Base-by-base conservation (phyloP, 2,113 vertebrate species). In the Channa argus region DNA sequence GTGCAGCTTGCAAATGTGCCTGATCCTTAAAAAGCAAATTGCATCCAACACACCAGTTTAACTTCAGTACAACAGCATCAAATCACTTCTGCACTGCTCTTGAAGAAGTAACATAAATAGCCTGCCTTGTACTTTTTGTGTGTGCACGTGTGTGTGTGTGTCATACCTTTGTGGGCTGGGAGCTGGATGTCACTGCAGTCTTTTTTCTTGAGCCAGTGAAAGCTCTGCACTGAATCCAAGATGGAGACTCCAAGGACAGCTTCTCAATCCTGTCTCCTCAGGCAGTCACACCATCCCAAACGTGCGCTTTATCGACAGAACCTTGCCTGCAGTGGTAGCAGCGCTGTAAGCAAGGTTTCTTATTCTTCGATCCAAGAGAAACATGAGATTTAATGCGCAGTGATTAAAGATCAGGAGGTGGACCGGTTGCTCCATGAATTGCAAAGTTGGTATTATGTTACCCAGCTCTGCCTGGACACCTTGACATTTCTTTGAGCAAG, bases 291-390 rank as follows among this genome's bases (percentile, higher is more conserved):
- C 14, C 39, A 3, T 49, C 36, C 37, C 50, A 79, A 49, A 62
- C 72, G 61, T 73, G 44, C 33, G 24, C 24, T 24, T 24, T 24
- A 24, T 24, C 24, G 24, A 24, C 24, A 24, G 24, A 24, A 24
- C 24, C 24, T 24, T 24, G 24, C 24, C 24, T 24, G 24, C 24
- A 24, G 39, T 43, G 5, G 24, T 3, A 51, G 15, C 24, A 60
- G 7, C 3, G 10, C 15, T 55, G n/a, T 49, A 4, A 61, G 59
- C 24, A 75, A 75, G 56, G 71, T 71, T 47, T 67, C 67, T 62
- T 55, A 52, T 52, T 14, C 36, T 50, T 39, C 11, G 2, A 14
- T 39, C 34, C 15, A 44, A 53, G 37, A 10, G 15, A 12, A 50
- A 54, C 37, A 15, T n/a, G 12, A 36, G 45, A 34, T 6, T 12